Base-by-base conservation (phyloP, 2,797 vertebrate species). In the Semaprochilodus insignis region DNA sequence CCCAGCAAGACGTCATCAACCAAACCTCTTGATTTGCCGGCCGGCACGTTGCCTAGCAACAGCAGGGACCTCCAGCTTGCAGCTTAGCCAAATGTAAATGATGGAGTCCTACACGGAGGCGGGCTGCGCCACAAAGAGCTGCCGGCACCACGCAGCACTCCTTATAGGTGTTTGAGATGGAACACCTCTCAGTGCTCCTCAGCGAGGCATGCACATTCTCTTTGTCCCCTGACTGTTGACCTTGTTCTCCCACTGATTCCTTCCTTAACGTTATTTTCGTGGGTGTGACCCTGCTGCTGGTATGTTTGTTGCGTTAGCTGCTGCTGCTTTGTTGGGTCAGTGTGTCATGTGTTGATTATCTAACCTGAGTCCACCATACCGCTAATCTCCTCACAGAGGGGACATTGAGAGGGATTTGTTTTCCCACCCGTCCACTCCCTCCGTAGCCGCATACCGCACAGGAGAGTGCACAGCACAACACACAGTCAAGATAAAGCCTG, bases 31-130 rank as follows among this genome's bases (percentile, higher is more conserved):
- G 80, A 77, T 72, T 86, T 77, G 85, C 73, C 81, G 72, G 82
- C 74, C 67, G 52, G 51, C 40, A 27, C 25, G 86, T 88, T 86
- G 82, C 87, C 78, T 76, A 78, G 87, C 84, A 88, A 88, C 87
- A 85, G 75, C 60, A 70, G 44, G 73, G 72, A 31, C 52, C 71
- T 78, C 74, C 48, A 76, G 71, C 72, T 48, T 63, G 57, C 40
- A 40, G 69, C 60, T 77, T 75, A 79, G 77, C 60, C 59, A 80
- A 83, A 86, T 77, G 85, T 78, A 78, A 86, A 86, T 69, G 73
- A 77, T 80, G 27, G 31, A 66, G 52, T 25, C 17, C 48, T 77
- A 27, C 66, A 16, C 21, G 60, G 40, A 21, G 31, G 65, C 21
- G 65, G 34, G 60, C 10, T 16, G 10, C 60, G 2, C 13, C 60